phyloP scores from a whole-genome alignment of 1,140 invertebrate species.

The Schlechtendalia chinensis region DNA sequence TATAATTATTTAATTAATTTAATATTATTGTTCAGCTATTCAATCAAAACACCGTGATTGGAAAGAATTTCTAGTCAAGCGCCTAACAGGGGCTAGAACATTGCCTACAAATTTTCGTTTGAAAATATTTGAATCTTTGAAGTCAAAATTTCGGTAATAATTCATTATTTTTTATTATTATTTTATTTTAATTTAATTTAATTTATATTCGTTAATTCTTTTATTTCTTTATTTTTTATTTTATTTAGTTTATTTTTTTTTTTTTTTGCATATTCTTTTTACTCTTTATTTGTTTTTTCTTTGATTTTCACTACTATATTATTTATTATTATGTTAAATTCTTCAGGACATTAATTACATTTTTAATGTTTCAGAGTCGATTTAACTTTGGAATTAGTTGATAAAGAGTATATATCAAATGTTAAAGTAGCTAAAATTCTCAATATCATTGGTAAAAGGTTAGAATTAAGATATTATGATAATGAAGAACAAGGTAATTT shows the following conservation, averaged over 20 bases:
- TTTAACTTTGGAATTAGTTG: slow-evolving; percentile 87
- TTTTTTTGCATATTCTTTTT: too few relatives aligned
- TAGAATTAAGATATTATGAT: slow-evolving; percentile 88
- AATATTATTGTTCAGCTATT: slow-evolving; percentile 63
- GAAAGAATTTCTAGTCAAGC: slow-evolving; percentile 89
- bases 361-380: slow-evolving; percentile 60
- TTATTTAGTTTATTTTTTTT: too few relatives aligned
- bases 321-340: too few relatives aligned
- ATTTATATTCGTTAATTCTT: too few relatives aligned
- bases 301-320: too few relatives aligned
- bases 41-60: slow-evolving; percentile 92
- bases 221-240: too few relatives aligned
- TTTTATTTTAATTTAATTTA: slow-evolving; percentile 12
- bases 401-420: slow-evolving; percentile 92
- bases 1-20: slow-evolving; percentile 14
- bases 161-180: not conserved
- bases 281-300: too few relatives aligned
- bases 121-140: slow-evolving; percentile 80
- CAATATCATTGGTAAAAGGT: slow-evolving; percentile 85
- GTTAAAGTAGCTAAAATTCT: slow-evolving; percentile 86
- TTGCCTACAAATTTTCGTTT: slow-evolving; percentile 87
- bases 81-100: slow-evolving; percentile 88
- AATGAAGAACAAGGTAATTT: slow-evolving; percentile 57
- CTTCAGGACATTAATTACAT: too few relatives aligned
- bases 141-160: slow-evolving; percentile 70